phyloP scores from a whole-genome alignment of 1,140 invertebrate species.

The Tachypleus tridentatus region DNA sequence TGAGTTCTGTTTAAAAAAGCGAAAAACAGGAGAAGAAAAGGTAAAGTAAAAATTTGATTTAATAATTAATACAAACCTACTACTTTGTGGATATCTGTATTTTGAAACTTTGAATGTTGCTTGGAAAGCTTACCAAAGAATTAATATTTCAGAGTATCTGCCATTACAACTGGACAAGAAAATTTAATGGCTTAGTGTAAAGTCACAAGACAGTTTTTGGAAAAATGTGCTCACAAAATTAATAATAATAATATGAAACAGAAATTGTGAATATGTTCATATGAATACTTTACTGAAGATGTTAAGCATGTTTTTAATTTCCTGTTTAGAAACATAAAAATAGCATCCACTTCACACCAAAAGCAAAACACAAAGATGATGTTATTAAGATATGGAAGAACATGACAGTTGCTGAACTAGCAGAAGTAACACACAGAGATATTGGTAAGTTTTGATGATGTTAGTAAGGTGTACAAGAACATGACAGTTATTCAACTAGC shows the following conservation, averaged over 20 bases:
- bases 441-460: conserved; percentile 31
- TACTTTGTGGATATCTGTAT: conserved; percentile 5
- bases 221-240: too few species aligned
- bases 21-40: conserved; percentile 39
- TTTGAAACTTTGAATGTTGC: not conserved
- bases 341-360: conserved; percentile 40
- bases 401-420: conserved; percentile 62
- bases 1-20: conserved; percentile 28
- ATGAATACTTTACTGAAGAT: not conserved
- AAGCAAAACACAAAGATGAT: conserved; percentile 30
- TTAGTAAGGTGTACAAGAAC: not conserved
- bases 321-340: conserved; percentile 37
- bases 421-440: conserved; percentile 44
- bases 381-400: conserved; percentile 56
- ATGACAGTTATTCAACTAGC: not conserved
- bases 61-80: too few species aligned
- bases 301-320: conserved; percentile 8
- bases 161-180: not conserved
- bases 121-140: not conserved
- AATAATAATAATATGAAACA: too few species aligned
- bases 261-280: not conserved
- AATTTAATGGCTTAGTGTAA: too few species aligned
- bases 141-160: not conserved
- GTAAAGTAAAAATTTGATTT: conserved; percentile 21
- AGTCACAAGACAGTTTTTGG: too few species aligned